A percentile compares a stretch with the other conserved stretches of the same genome.
Evolutionary conservation across 1,140 invertebrate genomes (phyloP).

Genomic region (Araneus ventricosus): DNA sequence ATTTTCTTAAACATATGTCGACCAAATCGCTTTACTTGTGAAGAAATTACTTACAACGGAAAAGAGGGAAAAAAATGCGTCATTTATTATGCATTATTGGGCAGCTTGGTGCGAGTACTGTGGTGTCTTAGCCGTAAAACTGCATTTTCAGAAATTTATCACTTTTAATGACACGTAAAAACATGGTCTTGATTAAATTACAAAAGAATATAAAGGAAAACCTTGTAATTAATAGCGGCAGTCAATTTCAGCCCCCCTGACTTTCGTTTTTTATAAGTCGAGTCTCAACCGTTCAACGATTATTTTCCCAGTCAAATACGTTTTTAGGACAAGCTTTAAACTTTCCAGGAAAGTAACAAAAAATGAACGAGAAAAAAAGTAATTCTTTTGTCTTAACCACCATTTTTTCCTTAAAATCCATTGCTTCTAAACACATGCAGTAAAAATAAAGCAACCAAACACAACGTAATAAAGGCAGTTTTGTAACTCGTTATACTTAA

Average conservation of each 20-base stretch:
- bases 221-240: slow-evolving; percentile 67
- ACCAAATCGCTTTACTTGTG: slow-evolving; percentile 47
- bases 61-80: slow-evolving; percentile 41
- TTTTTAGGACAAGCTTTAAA: slow-evolving; percentile 54
- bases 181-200: slow-evolving; percentile 71
- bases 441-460: slow-evolving; percentile 42
- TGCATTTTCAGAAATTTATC: slow-evolving; percentile 73
- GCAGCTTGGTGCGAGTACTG: not conserved
- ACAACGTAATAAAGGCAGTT: slow-evolving; percentile 30
- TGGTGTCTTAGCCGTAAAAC: slow-evolving; percentile 52
- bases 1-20: slow-evolving; percentile 66
- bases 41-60: slow-evolving; percentile 53
- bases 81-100: slow-evolving; percentile 73
- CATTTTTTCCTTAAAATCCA: slow-evolving; percentile 9
- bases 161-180: slow-evolving; percentile 74
- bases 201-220: slow-evolving; percentile 63
- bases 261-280: slow-evolving; percentile 24
- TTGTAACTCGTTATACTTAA: slow-evolving; percentile 22
- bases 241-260: slow-evolving; percentile 59
- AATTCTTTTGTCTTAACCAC: slow-evolving; percentile 40
- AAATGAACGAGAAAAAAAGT: slow-evolving; percentile 13
- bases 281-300: slow-evolving; percentile 53
- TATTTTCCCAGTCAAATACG: slow-evolving; percentile 47
- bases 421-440: not conserved
- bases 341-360: slow-evolving; percentile 47